Base-by-base conservation (phyloP, 2,888 invertebrate genomes). In the Pasiphila rectangulata region DNA sequence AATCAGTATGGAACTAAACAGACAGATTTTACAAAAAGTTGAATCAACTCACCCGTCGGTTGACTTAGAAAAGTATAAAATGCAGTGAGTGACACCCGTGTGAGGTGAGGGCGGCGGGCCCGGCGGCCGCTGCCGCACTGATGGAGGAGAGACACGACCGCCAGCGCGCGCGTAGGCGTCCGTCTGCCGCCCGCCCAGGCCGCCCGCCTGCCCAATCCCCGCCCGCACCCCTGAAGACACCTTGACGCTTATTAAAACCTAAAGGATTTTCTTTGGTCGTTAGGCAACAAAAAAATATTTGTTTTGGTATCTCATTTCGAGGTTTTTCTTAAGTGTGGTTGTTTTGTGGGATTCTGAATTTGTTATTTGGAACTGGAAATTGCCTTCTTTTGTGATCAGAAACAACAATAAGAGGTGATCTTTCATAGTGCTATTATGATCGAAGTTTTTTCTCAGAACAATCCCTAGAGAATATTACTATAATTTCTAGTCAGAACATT, bases 111-210 rank as follows among this genome's bases (percentile, higher is more conserved):
- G 13, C 47, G 16, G 77, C 74, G 72, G 72, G 64, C 69, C 90
- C 89, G 82, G 87, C 86, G 80, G 83, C 85, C 82, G 78, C 83
- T 81, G 83, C 79, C 79, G 79, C 77, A 79, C 81, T 81, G 83
- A 70, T 46, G 49, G 50, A 56, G 65, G 70, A 67, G 69, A 65
- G 63, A 63, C 74, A 80, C 86, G 84, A 79, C 77, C 83, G 75
- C 73, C 68, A 65, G 68, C 64, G 67, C 75, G 77, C 82, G 80
- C 83, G 83, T 83, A 79, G 83, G 83, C 84, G 83, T 74, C 59
- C 80, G 76, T 82, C 83, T 83, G 82, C 64, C 48, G 47, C 10
- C 42, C 47, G n/a, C 40, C 39, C 58, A 54, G 29, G 10, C 58
- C 59, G 60, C 61, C 48, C 43, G 12, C 52, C 56, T 64, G 55